phyloP scores from a whole-genome alignment of 2,888 invertebrate genomes.

The Leptinotarsa rubiginosa region DNA sequence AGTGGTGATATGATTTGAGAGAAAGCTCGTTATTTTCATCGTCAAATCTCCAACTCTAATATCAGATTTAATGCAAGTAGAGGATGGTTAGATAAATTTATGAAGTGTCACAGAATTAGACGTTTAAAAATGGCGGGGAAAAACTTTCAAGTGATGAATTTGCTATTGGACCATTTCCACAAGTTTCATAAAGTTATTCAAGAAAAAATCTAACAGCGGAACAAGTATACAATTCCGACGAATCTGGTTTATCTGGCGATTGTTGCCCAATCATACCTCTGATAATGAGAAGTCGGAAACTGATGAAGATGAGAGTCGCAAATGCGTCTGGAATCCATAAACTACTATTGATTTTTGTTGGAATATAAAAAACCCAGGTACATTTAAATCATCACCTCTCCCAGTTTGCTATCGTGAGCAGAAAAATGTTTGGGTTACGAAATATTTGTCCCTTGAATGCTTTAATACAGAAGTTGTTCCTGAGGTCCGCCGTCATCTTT shows the following conservation, averaged over 20 bases:
- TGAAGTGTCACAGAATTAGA: conserved; percentile 38
- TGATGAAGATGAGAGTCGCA: conserved; percentile 23
- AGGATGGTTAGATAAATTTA: conserved; percentile 43
- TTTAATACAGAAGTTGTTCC: conserved; percentile 36
- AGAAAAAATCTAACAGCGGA: conserved; percentile 31
- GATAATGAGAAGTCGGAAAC: conserved; percentile 30
- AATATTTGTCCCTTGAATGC: conserved; percentile 33
- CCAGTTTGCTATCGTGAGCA: too few relatives aligned
- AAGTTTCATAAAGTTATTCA: conserved; percentile 41
- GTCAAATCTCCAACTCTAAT: neutral
- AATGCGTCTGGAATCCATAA: conserved; percentile 33
- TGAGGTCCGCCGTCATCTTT: neutral
- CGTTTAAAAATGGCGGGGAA: conserved; percentile 36
- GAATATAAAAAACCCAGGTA: conserved; percentile 23
- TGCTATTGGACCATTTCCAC: conserved; percentile 50
- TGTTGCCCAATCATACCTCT: conserved; percentile 24
- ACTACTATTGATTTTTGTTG: conserved; percentile 26
- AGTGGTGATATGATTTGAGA: neutral
- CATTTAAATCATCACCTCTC: neutral
- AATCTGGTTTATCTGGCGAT: too few relatives aligned
- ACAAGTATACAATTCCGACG: conserved; percentile 10
- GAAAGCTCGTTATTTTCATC: neutral
- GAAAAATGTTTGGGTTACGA: conserved; percentile 34
- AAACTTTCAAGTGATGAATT: conserved; percentile 27
- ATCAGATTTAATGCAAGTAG: conserved; percentile 3